A percentile compares a stretch with the other conserved stretches of the same genome.
These are phyloP conservation scores for Poeciliopsis gracilis DNA, from an alignment of 2,797 vertebrate genomes.

Conservation along the genomic window DNA sequence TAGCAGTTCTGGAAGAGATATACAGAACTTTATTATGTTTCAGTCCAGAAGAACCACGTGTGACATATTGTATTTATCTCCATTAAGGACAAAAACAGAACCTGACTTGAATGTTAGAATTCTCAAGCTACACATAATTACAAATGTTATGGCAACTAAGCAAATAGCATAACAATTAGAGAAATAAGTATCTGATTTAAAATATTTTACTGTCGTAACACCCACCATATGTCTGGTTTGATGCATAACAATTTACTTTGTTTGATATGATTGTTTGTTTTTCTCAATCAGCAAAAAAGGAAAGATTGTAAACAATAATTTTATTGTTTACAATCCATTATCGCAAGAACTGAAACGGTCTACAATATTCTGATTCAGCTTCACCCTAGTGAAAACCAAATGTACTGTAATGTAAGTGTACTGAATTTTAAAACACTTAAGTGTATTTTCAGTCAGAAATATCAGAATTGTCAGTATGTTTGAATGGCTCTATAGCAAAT, in stretches of 20 bases:
- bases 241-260: neutral
- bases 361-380: neutral
- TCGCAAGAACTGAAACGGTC: neutral
- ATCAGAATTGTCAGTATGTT: neutral
- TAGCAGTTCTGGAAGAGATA: conserved; percentile 47
- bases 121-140: neutral
- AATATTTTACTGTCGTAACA: neutral
- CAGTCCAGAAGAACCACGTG: neutral
- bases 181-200: too few species aligned
- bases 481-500: neutral
- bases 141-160: neutral
- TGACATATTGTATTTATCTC: neutral
- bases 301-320: neutral
- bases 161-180: too few species aligned
- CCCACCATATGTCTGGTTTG: neutral
- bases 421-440: neutral
- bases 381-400: neutral
- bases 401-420: neutral
- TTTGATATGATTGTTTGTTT: neutral
- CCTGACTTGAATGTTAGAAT: neutral
- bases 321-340: neutral
- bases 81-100: neutral
- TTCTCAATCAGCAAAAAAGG: neutral
- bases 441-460: neutral
- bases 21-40: neutral